These are phyloP conservation scores for Dolichallabes microphthalmus DNA, from an alignment of 2,113 vertebrate species.

Conservation along the genomic window DNA sequence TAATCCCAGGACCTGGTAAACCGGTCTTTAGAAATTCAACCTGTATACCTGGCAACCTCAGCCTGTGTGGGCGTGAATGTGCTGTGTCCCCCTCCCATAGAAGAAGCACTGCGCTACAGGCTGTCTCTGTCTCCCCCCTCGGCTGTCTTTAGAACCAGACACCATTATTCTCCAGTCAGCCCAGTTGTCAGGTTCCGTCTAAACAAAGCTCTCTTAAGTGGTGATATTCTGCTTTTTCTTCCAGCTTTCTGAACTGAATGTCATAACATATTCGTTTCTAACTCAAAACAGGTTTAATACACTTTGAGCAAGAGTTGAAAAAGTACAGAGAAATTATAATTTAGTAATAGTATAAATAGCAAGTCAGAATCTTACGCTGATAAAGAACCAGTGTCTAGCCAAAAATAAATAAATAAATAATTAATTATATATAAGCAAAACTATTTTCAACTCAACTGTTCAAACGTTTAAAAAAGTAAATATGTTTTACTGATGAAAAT, in stretches of 20 bases:
- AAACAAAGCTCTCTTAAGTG: conserved; percentile 33
- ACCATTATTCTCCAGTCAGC: conserved; percentile 35
- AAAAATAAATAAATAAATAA: background rate
- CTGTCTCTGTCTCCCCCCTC: conserved; percentile 32
- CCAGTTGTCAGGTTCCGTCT: conserved; percentile 30
- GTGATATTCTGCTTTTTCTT: conserved; percentile 37
- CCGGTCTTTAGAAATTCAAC: conserved; percentile 69
- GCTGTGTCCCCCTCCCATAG: conserved; percentile 50
- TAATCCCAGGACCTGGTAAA: conserved; percentile 75
- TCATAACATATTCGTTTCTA: conserved; percentile 7
- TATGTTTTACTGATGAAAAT: background rate
- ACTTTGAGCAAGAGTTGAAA: background rate
- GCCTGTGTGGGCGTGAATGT: conserved; percentile 60
- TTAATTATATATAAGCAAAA: background rate
- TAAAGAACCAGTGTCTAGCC: background rate
- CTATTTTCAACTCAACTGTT: background rate
- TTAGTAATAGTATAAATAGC: background rate
- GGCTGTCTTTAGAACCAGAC: conserved; percentile 30
- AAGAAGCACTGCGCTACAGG: conserved; percentile 45
- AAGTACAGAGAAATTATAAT: background rate
- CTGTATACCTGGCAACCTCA: conserved; percentile 65
- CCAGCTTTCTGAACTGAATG: conserved; percentile 5
- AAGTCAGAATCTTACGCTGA: background rate
- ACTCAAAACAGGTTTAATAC: background rate
- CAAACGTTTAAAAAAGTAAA: background rate